Evolutionary conservation across 2,888 invertebrate species (phyloP), one percentile per base, ranked within the genome.

Genomic region (Drosophila macrothrix): DNA sequence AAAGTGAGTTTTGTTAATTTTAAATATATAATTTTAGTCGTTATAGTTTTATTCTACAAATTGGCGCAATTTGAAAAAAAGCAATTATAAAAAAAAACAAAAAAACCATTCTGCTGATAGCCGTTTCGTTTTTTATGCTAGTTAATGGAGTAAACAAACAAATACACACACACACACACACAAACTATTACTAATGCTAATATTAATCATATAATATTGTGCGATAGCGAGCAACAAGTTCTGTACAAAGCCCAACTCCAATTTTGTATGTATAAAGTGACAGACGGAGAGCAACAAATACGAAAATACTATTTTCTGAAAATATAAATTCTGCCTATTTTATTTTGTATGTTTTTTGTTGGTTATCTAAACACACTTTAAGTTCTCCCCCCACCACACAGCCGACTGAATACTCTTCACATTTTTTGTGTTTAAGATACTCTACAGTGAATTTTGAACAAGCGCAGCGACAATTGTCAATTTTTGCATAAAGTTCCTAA

Each of bases 171-270:
- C 33, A 53, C 50, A 53, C 33, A 54, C 52, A 73, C 53, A 79
- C 82, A 83, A 82, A 84, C 80, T 74, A 82, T 55, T n/a, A 56
- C 43, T 84, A 78, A 76, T 80, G 73, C 73, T 82, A 76, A 80
- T 81, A 64, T 71, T 83, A 83, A 82, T 49, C 66, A 69, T 66
- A 71, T 65, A 73, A 72, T 71, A 72, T 81, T 74, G 63, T 62
- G 67, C 78, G 60, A 80, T 67, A 78, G 65, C 65, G 72, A 73
- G 63, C 75, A 66, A 72, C 65, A 86, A 73, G 76, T 78, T 78
- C 75, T 87, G 87, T 87, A 87, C 90, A 87, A 87, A 89, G 90
- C 78, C 86, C 80, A 82, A 83, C 89, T 90, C 90, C 82, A 87
- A 90, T 86, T 83, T 78, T 90, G 76, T 80, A 80, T 90, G 80